phyloP scores from a whole-genome alignment of 2,113 vertebrate species.

The Budorcas taxicolor region DNA sequence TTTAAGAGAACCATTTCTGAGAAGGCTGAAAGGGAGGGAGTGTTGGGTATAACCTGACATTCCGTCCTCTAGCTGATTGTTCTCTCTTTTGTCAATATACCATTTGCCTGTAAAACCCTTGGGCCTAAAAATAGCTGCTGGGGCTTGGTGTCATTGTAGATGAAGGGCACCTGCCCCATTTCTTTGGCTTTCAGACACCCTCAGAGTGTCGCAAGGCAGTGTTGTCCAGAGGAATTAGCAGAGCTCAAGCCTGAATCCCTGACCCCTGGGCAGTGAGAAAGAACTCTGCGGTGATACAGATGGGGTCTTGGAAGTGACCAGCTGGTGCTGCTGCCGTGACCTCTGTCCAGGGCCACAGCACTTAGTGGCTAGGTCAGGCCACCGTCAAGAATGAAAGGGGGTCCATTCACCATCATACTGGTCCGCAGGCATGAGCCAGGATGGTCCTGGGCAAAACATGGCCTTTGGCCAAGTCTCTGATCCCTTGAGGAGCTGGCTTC shows the following conservation, averaged over 20 bases:
- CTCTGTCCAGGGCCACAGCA: background rate
- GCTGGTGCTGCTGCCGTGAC: background rate
- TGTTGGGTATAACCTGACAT: background rate
- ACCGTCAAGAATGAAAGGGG: background rate
- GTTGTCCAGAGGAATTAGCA: background rate
- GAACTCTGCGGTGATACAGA: background rate
- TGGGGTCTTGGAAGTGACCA: background rate
- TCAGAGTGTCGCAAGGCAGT: background rate
- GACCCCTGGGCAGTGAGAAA: background rate
- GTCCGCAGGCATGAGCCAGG: background rate
- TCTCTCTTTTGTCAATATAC: background rate
- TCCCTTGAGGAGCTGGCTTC: background rate
- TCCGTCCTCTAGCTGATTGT: background rate
- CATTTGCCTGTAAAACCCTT: background rate
- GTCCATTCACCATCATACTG: fast-evolving
- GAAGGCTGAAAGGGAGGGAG: background rate
- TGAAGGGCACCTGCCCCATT: conserved; percentile 27
- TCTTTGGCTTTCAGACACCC: background rate
- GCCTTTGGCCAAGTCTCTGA: background rate
- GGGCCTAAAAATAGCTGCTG: conserved; percentile 42
- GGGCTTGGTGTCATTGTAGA: background rate
- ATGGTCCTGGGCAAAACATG: background rate
- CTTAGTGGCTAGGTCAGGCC: background rate
- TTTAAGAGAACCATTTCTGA: background rate
- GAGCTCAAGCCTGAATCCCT: background rate